These are phyloP conservation scores for Cyrtonyx montezumae DNA, from an alignment of 2,113 vertebrate species.

Conservation along the genomic window DNA sequence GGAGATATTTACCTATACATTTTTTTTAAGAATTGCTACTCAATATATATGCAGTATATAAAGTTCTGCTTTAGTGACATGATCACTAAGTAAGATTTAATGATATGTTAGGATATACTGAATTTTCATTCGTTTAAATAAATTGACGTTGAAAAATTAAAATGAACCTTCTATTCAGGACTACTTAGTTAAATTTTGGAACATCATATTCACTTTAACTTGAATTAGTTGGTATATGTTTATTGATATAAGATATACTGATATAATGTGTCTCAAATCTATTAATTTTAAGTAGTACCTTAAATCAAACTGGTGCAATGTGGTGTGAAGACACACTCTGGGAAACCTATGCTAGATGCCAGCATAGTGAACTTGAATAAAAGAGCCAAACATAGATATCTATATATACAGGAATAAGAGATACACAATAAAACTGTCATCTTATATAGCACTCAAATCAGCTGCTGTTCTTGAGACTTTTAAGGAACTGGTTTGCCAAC, in stretches of 20 bases:
- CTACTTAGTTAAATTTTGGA: background rate
- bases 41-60: background rate
- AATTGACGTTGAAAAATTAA: background rate
- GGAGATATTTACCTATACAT: background rate
- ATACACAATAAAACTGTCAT: constrained; percentile 26
- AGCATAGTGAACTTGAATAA: constrained; percentile 13
- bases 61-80: background rate
- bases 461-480: constrained; percentile 17
- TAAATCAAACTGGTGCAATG: background rate
- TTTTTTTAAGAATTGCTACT: background rate
- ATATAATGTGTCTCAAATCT: background rate
- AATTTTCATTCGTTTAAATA: background rate
- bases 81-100: background rate
- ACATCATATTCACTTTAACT: background rate
- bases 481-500: background rate
- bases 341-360: background rate
- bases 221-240: background rate
- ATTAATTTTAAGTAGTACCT: background rate
- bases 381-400: constrained; percentile 25
- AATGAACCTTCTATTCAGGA: background rate
- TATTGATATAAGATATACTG: background rate
- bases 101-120: background rate
- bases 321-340: background rate
- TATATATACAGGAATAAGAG: constrained; percentile 31
- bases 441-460: background rate